These are phyloP conservation scores for Drosophila ezoana DNA, from an alignment of 2,888 invertebrate species.

Conservation along the genomic window DNA sequence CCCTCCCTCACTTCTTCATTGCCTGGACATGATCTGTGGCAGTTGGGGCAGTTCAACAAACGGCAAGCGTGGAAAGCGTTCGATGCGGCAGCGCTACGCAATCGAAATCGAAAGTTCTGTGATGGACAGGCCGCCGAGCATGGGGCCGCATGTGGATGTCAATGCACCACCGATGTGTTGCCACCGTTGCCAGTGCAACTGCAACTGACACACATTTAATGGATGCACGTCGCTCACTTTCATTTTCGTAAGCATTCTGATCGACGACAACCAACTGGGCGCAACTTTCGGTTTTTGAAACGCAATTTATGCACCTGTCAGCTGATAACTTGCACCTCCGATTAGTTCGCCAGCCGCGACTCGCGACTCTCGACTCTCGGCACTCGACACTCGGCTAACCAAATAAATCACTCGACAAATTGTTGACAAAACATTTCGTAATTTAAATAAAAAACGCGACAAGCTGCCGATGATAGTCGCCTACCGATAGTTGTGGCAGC, in stretches of 20 bases:
- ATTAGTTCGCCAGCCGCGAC: slow-evolving; percentile 33
- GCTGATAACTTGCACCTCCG: slow-evolving; percentile 68
- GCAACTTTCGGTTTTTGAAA: slow-evolving; percentile 74
- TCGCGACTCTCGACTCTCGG: too few relatives aligned
- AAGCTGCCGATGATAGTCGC: slow-evolving; percentile 70
- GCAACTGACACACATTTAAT: slow-evolving; percentile 76
- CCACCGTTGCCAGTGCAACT: slow-evolving; percentile 38
- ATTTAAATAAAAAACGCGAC: slow-evolving; percentile 71
- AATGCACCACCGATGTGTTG: slow-evolving; percentile 53
- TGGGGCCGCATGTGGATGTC: slow-evolving; percentile 47
- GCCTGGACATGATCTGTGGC: slow-evolving; percentile 43
- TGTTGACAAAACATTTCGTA: slow-evolving; percentile 80
- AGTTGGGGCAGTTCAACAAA: slow-evolving; percentile 70
- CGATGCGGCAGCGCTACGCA: slow-evolving; percentile 47
- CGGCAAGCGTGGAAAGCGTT: slow-evolving; percentile 65
- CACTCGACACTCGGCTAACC: too few relatives aligned
- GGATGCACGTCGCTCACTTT: slow-evolving; percentile 74
- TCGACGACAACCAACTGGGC: slow-evolving; percentile 41
- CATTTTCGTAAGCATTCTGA: slow-evolving; percentile 68
- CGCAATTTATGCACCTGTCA: slow-evolving; percentile 79
- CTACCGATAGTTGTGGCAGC: slow-evolving; percentile 56
- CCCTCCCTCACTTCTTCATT: not conserved
- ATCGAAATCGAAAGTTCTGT: slow-evolving; percentile 79
- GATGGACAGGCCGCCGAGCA: slow-evolving; percentile 71
- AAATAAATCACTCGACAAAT: slow-evolving; percentile 78